Evolutionary conservation across 2,888 invertebrate species (phyloP).

Genomic region (Lucinisca nassula): DNA sequence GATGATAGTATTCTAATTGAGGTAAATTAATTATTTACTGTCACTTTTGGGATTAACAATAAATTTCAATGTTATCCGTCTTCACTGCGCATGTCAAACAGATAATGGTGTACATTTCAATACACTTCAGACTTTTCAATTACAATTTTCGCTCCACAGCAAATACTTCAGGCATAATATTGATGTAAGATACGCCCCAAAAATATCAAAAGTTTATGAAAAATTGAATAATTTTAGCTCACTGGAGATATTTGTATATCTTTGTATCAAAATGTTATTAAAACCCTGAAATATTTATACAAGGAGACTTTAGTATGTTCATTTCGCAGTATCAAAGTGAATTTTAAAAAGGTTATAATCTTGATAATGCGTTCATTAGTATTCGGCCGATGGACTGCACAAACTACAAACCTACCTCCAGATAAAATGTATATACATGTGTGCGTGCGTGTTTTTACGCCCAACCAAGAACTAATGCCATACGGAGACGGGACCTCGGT

Average conservation of each 20-base stretch:
- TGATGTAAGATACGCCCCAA: not conserved
- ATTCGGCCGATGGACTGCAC: too few relatives aligned
- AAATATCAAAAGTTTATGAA: not conserved
- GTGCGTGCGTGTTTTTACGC: too few relatives aligned
- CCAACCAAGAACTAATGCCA: too few relatives aligned
- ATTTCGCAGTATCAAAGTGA: not conserved
- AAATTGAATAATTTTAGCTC: conserved; percentile 1
- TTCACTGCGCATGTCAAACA: not conserved
- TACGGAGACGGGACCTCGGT: too few relatives aligned
- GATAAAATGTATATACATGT: too few relatives aligned
- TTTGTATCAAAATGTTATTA: not conserved
- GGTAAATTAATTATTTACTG: conserved; percentile 1
- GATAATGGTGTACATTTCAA: not conserved
- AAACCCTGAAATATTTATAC: conserved; percentile 5
- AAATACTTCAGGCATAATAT: not conserved
- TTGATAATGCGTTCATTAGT: not conserved
- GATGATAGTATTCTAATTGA: not conserved
- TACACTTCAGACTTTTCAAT: not conserved
- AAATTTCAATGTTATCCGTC: conserved; percentile 8
- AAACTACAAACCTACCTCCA: too few relatives aligned
- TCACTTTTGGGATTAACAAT: not conserved
- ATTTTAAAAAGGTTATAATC: not conserved
- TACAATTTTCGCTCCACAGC: not conserved
- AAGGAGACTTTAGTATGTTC: not conserved
- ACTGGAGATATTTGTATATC: not conserved